Conservation (phyloP, 2,113 vertebrate genomes). For the Paralichthys olivaceus region DNA sequence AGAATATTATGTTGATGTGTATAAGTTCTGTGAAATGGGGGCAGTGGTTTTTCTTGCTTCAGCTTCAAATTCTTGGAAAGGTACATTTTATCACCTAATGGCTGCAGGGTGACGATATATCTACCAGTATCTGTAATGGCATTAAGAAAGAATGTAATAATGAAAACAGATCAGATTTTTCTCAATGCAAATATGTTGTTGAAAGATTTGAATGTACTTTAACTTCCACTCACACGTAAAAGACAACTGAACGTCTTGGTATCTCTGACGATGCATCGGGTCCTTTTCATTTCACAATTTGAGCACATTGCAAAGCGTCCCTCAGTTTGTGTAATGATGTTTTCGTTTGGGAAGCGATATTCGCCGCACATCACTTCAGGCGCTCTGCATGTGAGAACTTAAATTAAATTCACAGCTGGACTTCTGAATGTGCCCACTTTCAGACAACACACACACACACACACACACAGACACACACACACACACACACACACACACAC, state of each 20-base stretch:
- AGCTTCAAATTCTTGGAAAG: neutral
- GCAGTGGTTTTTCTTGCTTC: neutral
- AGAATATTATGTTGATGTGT: neutral
- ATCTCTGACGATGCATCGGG: neutral
- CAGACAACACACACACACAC: neutral
- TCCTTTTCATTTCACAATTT: neutral
- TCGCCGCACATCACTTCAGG: neutral
- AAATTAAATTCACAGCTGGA: constrained; percentile 33
- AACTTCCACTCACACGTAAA: neutral
- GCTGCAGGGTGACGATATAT: too few relatives aligned
- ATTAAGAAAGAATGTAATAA: too few relatives aligned
- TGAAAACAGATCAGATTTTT: neutral
- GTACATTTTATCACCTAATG: neutral
- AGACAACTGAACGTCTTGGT: neutral
- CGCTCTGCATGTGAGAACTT: neutral
- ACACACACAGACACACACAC: neutral
- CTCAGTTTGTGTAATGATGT: neutral
- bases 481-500: constrained; percentile 6
- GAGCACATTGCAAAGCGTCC: neutral
- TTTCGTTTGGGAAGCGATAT: neutral
- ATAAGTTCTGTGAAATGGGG: neutral
- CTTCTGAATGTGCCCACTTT: neutral
- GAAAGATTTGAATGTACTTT: neutral
- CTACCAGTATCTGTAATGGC: neutral
- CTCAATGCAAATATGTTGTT: neutral